phyloP scores from a whole-genome alignment of 92 coral and sea anemone genomes.

The Palythoa heliodiscus region DNA sequence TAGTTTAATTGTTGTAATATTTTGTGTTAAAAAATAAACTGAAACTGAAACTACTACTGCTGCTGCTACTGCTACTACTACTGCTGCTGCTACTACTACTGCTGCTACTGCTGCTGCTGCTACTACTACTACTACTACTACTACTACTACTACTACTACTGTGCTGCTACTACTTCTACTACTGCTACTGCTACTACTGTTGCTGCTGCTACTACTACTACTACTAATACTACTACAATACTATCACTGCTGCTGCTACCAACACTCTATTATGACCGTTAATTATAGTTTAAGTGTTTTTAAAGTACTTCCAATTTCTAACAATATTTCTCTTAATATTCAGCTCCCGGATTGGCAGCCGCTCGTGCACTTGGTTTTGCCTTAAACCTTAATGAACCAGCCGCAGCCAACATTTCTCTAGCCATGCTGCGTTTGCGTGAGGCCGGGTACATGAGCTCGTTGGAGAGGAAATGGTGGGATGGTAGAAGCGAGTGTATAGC shows the following conservation, averaged over 20 bases:
- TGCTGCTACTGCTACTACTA: too few species aligned
- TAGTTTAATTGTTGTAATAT: too few species aligned
- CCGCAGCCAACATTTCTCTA: background rate
- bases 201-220: background rate
- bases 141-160: background rate
- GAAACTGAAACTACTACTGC: too few species aligned
- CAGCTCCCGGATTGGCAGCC: conserved; percentile 19
- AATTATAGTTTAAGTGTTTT: too few species aligned
- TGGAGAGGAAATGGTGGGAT: conserved; percentile 26
- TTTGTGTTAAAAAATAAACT: too few species aligned
- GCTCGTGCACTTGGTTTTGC: conserved; percentile 23
- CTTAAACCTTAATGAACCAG: conserved; percentile 13
- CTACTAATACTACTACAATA: background rate
- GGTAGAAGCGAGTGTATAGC: background rate
- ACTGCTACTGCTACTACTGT: background rate
- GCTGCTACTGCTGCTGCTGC: background rate
- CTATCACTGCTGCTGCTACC: background rate
- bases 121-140: background rate
- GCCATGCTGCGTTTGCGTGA: conserved; percentile 24
- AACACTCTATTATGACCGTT: background rate
- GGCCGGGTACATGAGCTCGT: conserved; percentile 11
- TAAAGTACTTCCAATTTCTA: too few species aligned
- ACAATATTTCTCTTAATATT: background rate
- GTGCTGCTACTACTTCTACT: background rate
- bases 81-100: too few species aligned